Percentiles rank a stretch among this genome's conserved stretches.
These are phyloP conservation scores for Pontoporia blainvillei DNA, from an alignment of 2,113 vertebrate species.

Conservation along the genomic window DNA sequence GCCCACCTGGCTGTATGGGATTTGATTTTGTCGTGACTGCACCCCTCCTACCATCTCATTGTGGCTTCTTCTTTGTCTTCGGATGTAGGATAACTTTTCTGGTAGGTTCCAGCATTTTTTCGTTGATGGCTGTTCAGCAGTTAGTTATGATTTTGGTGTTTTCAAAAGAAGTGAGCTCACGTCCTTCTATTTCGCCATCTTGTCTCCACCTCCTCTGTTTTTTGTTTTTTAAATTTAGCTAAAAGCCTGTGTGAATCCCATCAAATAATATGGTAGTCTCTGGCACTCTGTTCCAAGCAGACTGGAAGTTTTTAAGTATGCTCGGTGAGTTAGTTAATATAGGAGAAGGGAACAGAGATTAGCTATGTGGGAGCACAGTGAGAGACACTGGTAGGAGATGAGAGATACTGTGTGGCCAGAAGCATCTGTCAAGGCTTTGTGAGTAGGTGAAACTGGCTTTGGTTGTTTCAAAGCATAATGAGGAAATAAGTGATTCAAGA, in stretches of 20 bases:
- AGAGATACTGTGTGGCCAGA: neutral
- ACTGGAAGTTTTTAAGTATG: neutral
- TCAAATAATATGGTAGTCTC: neutral
- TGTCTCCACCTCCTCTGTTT: neutral
- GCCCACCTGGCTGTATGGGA: neutral
- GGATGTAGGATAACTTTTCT: neutral
- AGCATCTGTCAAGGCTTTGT: neutral
- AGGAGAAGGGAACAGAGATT: neutral
- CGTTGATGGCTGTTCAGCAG: neutral
- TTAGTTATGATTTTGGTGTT: neutral
- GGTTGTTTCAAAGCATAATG: neutral
- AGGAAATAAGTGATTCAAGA: neutral
- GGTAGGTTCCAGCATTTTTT: neutral
- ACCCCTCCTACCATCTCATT: neutral
- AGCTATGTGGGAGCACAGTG: neutral
- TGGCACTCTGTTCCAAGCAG: neutral
- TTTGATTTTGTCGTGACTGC: neutral
- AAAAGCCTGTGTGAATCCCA: neutral
- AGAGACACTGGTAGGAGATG: neutral
- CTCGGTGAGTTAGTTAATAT: neutral
- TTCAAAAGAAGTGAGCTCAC: neutral
- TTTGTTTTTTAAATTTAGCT: neutral
- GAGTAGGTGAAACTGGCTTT: neutral
- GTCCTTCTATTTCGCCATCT: neutral
- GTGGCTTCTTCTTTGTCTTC: neutral